These are phyloP conservation scores for Lacanobia oleracea DNA, from an alignment of 2,888 invertebrate species.

Conservation along the genomic window DNA sequence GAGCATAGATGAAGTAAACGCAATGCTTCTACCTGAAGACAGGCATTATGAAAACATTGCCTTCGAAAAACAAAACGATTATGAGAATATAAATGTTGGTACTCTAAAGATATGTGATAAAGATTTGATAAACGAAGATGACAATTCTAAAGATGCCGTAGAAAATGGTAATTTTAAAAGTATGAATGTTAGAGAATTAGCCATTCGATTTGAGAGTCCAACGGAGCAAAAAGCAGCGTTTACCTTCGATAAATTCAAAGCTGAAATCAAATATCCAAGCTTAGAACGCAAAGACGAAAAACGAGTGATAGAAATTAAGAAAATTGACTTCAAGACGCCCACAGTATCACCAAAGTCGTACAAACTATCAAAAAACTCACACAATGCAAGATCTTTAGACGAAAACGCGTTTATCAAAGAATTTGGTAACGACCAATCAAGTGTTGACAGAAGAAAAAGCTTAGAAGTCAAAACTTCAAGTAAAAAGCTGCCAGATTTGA, in stretches of 20 bases:
- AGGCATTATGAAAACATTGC: constrained; percentile 82
- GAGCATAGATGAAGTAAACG: constrained; percentile 94
- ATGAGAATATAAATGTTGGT: constrained; percentile 84
- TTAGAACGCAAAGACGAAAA: constrained; percentile 80
- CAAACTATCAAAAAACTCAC: constrained; percentile 90
- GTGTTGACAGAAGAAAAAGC: constrained; percentile 90
- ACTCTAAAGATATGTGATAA: constrained; percentile 82
- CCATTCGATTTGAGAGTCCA: constrained; percentile 92
- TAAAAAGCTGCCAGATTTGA: constrained; percentile 88
- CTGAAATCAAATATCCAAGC: constrained; percentile 83
- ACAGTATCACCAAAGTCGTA: constrained; percentile 89
- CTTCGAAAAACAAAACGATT: constrained; percentile 78
- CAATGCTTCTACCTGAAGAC: constrained; percentile 78
- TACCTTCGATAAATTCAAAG: constrained; percentile 89
- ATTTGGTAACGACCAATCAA: constrained; percentile 87
- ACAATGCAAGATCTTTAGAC: constrained; percentile 93
- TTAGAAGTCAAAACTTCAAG: constrained; percentile 91
- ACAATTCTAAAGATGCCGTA: constrained; percentile 65
- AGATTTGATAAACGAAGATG: constrained; percentile 71
- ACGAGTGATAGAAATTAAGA: constrained; percentile 71
- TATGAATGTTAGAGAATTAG: constrained; percentile 91
- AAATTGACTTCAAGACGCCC: constrained; percentile 66
- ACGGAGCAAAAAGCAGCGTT: constrained; percentile 91
- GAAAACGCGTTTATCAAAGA: constrained; percentile 94
- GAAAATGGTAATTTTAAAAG: constrained; percentile 83